Base-by-base conservation (phyloP, 2,113 vertebrate genomes). In the Ahaetulla prasina region DNA sequence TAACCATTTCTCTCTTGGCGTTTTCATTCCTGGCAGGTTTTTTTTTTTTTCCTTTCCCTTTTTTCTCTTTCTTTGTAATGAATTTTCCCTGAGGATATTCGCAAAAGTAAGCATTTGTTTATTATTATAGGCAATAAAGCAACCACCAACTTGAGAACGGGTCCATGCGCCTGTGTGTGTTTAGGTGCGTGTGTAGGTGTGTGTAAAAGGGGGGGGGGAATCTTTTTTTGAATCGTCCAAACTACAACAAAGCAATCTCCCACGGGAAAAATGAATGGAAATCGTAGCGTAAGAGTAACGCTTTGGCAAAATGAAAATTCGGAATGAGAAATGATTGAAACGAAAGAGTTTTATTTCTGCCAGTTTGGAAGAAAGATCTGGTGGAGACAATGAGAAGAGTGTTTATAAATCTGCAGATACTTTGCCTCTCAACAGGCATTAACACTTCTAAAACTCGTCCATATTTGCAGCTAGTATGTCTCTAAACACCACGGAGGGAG, bases 31-130 rank as follows among this genome's bases (percentile, higher is more conserved):
- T 22, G 25, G 25, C 50, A 2, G 2, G n/a, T n/a, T n/a, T 10
- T 27, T 57, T 57, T 55, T 55, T 27, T 27, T 10, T 3, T 1
- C 23, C 95, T 95, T 95, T 95, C 4, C 30, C 35, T 95, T 93
- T 54, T n/a, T n/a, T n/a, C n/a, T n/a, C n/a, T n/a, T 52, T 85
- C 6, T 63, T 49, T 95, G 91, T 92, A 95, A 97, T 96, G 95
- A 97, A 96, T 92, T 97, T 96, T 96, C 95, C 96, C 96, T 93
- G 85, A 97, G 96, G 96, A 96, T 89, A 95, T 94, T 95, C 93
- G 94, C 94, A 96, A 90, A 96, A 97, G 94, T 96, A 96, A 97
- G 91, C 88, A 95, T 96, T 97, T 97, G 96, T 97, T 97, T 97
- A 97, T 97, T 96, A 93, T 94, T 87, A 63, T 35, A 96, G 96